Percentiles rank a stretch among this genome's conserved stretches.
phyloP scores from a whole-genome alignment of 1,140 invertebrate genomes.

The Akabosia matsudoensis region DNA sequence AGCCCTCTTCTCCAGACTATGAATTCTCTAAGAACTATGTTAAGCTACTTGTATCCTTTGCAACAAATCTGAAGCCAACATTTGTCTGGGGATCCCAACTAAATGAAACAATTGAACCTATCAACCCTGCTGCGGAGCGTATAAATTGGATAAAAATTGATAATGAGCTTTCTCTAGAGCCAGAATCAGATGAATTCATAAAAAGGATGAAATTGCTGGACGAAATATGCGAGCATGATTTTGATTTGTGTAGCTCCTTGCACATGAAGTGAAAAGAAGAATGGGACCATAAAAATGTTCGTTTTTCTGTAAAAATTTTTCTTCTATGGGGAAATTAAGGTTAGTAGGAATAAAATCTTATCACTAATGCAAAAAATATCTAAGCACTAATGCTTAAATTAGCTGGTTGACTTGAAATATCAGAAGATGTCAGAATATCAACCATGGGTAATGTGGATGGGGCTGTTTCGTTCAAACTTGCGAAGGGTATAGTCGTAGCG shows the following conservation, averaged over 20 bases:
- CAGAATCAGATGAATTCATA: background rate
- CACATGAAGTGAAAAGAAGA: background rate
- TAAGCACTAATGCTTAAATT: no score
- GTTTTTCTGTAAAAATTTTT: background rate
- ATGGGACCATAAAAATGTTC: no score
- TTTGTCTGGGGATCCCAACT: background rate
- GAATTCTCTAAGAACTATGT: background rate
- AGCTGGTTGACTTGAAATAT: no score
- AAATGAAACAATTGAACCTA: background rate
- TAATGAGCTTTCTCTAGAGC: background rate
- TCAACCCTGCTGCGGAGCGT: background rate
- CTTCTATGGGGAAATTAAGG: background rate
- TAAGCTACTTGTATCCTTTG: background rate
- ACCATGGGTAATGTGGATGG: no score
- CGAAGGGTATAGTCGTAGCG: no score
- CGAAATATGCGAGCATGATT: slow-evolving; percentile 2
- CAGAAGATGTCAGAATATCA: no score
- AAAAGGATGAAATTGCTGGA: background rate
- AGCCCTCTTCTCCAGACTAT: slow-evolving; percentile 1
- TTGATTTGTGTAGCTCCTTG: background rate
- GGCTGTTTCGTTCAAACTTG: no score
- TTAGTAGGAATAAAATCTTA: background rate
- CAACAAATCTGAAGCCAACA: background rate
- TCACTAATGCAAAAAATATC: no score
- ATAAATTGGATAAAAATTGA: background rate